Conservation (phyloP, 2,888 invertebrate genomes). For the Diachrysia chrysitis region DNA sequence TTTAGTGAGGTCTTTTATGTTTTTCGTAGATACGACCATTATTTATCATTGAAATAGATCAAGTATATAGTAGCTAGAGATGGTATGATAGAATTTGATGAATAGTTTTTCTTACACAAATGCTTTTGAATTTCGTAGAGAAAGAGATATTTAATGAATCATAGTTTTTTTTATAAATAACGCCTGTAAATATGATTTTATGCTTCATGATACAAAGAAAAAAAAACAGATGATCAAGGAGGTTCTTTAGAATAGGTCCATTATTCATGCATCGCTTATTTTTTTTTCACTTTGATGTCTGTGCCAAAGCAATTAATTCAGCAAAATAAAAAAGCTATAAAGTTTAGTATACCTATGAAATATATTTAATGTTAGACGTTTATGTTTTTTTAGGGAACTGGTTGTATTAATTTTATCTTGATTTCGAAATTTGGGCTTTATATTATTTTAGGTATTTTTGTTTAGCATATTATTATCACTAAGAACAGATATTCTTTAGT, state of each 20-base stretch:
- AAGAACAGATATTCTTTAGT: too few relatives aligned
- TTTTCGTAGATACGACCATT: slow-evolving; percentile 30
- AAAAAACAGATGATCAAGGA: slow-evolving; percentile 27
- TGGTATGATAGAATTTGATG: slow-evolving; percentile 27
- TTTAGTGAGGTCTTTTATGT: slow-evolving; percentile 49
- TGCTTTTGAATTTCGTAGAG: neutral
- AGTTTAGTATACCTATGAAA: neutral
- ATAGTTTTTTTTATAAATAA: slow-evolving; percentile 8
- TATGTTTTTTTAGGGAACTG: neutral
- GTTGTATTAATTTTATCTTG: neutral
- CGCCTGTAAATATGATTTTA: slow-evolving; percentile 24
- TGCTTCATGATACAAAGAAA: slow-evolving; percentile 20
- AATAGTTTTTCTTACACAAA: slow-evolving; percentile 34
- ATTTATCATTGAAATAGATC: slow-evolving; percentile 44
- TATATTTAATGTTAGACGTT: neutral
- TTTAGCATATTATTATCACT: too few relatives aligned
- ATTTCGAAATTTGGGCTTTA: neutral
- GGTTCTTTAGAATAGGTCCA: slow-evolving; percentile 33
- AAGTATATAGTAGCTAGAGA: slow-evolving; percentile 23
- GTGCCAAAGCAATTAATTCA: slow-evolving; percentile 29
- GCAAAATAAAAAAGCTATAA: neutral
- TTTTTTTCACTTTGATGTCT: slow-evolving; percentile 47
- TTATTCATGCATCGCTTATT: slow-evolving; percentile 27
- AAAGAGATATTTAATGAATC: neutral
- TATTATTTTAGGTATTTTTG: too few relatives aligned